Percentiles rank a stretch among this genome's conserved stretches.
Conservation (phyloP, 2,113 vertebrate genomes). For the Gopherus evgoodei region DNA sequence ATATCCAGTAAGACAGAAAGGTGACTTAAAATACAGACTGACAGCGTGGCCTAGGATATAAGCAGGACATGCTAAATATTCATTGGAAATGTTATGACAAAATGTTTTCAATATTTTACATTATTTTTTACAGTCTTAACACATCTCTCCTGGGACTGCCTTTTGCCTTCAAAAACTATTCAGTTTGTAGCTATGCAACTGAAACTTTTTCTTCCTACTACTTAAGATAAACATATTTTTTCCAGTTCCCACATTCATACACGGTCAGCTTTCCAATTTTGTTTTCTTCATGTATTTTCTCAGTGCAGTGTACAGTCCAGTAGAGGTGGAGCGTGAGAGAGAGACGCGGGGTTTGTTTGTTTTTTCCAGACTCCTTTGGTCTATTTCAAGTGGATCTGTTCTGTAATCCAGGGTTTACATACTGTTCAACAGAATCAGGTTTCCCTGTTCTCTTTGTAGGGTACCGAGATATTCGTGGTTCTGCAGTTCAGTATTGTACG, state of each 20-base stretch:
- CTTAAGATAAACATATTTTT: neutral
- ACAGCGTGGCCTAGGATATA: neutral
- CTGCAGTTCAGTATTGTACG: neutral
- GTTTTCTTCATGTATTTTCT: neutral
- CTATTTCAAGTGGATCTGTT: neutral
- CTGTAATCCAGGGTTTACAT: accelerated
- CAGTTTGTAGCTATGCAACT: neutral
- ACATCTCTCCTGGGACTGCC: neutral
- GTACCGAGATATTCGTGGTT: neutral
- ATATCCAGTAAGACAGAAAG: conserved; percentile 36
- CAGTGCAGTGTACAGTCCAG: neutral
- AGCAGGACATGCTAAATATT: conserved; percentile 5
- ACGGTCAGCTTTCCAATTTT: neutral
- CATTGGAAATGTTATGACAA: neutral
- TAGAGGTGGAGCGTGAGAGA: neutral
- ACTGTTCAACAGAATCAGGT: accelerated
- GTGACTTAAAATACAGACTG: conserved; percentile 47
- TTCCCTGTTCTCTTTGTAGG: neutral
- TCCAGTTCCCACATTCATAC: neutral
- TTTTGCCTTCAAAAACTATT: neutral
- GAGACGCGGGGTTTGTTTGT: neutral
- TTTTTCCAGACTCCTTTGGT: neutral
- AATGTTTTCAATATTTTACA: conserved; percentile 9
- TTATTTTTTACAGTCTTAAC: neutral
- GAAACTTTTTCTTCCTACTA: neutral